Percentiles rank a stretch among this genome's conserved stretches.
Conservation (phyloP, 2,888 invertebrate genomes). For the Eristalinus aeneus region DNA sequence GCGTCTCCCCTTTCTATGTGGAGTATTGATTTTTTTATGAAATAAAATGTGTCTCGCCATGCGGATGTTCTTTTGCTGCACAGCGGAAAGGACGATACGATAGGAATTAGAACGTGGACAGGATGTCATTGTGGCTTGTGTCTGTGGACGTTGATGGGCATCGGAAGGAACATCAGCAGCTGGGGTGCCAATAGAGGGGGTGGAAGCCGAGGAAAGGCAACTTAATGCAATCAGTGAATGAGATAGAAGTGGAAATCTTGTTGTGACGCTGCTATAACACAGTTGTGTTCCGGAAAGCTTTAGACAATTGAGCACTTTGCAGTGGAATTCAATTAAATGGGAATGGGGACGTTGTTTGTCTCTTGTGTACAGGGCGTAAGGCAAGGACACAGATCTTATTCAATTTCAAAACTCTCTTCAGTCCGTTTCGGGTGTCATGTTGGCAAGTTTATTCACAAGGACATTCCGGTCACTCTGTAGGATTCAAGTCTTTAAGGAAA, state of each 20-base stretch:
- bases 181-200: not conserved
- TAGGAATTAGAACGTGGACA: not conserved
- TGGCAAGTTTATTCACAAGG: too few species aligned
- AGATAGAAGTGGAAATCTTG: not conserved
- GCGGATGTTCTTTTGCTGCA: constrained; percentile 48
- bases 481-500: not conserved
- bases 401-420: not conserved
- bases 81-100: not conserved
- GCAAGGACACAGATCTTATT: not conserved
- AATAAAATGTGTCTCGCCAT: constrained; percentile 46
- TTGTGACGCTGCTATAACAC: not conserved
- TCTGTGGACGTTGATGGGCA: not conserved
- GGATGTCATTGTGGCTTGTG: not conserved
- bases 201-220: not conserved
- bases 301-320: constrained; percentile 25
- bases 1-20: not conserved
- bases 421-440: too few species aligned
- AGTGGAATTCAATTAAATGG: constrained; percentile 13
- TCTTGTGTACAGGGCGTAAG: not conserved
- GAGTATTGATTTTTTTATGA: constrained; percentile 40
- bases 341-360: not conserved
- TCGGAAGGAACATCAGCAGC: not conserved
- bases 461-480: too few species aligned
- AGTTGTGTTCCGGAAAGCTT: constrained; percentile 2
- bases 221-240: constrained; percentile 15